A percentile compares a stretch with the other conserved stretches of the same genome.
phyloP scores from a whole-genome alignment of 2,797 vertebrate genomes.

The Catharus ustulatus region DNA sequence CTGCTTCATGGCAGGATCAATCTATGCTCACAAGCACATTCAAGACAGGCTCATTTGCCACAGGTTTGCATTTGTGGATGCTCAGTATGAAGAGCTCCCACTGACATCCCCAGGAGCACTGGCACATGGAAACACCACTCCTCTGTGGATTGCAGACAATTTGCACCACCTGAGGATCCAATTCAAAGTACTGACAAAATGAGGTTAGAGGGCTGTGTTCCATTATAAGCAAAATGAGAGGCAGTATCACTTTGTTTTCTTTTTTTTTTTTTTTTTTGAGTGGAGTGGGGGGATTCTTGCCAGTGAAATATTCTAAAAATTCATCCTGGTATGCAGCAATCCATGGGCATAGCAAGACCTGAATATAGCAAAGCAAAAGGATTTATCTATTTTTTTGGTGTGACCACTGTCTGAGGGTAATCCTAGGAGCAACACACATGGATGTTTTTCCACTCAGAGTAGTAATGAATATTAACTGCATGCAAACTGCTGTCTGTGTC shows the following conservation, averaged over 20 bases:
- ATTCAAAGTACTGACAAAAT: neutral
- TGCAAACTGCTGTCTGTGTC: neutral
- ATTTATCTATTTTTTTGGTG: neutral
- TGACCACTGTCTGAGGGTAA: neutral
- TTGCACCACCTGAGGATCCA: slow-evolving; percentile 8
- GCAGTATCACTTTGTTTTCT: neutral
- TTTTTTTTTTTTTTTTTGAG: neutral
- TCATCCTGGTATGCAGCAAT: neutral
- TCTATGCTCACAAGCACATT: neutral
- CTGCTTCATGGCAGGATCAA: neutral
- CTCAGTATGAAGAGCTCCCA: neutral
- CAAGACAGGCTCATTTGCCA: neutral
- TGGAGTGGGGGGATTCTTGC: neutral
- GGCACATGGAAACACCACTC: neutral
- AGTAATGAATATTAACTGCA: neutral
- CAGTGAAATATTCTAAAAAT: neutral
- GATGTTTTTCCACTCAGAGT: neutral
- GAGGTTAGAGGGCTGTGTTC: neutral
- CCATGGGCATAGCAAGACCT: neutral
- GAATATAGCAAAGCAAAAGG: neutral
- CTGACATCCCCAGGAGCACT: neutral
- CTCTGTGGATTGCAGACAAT: neutral
- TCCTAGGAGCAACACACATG: neutral
- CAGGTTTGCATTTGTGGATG: neutral
- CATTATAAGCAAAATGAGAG: neutral